Percentiles rank a stretch among this genome's conserved stretches.
These are phyloP conservation scores for Porites evermanni DNA, from an alignment of 92 coral and sea anemone species.

Conservation along the genomic window DNA sequence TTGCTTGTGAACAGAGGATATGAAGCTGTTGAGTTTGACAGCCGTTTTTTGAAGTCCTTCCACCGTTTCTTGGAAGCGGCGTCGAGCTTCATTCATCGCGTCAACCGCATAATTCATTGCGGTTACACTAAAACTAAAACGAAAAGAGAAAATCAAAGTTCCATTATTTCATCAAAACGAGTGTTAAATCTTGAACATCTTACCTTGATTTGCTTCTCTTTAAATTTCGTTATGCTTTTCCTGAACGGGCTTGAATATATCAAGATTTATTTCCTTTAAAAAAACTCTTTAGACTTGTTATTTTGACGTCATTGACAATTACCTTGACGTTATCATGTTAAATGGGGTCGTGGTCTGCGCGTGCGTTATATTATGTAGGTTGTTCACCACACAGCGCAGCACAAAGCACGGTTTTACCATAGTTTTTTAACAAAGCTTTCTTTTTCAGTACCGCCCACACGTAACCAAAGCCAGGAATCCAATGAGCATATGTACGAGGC, in stretches of 20 bases:
- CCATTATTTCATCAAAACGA: not conserved
- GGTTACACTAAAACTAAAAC: not conserved
- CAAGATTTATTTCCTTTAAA: not conserved
- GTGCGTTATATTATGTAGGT: not conserved
- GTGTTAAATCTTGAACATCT: not conserved
- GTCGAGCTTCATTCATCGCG: not conserved
- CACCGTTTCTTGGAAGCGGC: not conserved
- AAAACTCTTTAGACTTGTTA: not conserved
- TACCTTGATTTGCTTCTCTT: not conserved
- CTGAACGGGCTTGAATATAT: too few species aligned
- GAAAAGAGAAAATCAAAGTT: not conserved
- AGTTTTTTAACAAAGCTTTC: too few species aligned
- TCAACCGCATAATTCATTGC: not conserved
- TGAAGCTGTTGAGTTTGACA: constrained; percentile 2
- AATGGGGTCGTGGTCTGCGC: not conserved
- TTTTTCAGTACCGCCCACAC: too few species aligned
- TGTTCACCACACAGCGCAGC: too few species aligned
- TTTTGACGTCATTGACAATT: not conserved
- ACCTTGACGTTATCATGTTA: not conserved
- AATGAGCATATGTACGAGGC: too few species aligned
- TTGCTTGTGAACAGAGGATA: constrained; percentile 4
- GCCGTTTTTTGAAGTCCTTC: constrained; percentile 3
- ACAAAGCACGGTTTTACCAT: too few species aligned
- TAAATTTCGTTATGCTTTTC: too few species aligned
- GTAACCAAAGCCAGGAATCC: too few species aligned